Evolutionary conservation across 2,888 invertebrate genomes (phyloP), one percentile per base, ranked within the genome.

Genomic region (Diaperis boleti): DNA sequence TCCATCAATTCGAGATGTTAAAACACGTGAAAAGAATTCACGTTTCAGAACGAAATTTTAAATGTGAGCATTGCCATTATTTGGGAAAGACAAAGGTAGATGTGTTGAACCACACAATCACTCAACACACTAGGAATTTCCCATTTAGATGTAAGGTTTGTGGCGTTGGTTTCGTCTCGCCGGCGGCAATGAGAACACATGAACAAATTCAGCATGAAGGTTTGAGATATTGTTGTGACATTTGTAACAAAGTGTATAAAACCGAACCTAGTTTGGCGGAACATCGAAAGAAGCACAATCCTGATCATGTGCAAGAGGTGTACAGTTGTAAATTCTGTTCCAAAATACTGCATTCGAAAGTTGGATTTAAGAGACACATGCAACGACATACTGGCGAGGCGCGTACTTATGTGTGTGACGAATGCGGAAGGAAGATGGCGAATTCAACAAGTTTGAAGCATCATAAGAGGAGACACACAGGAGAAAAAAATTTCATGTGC

Each of bases 61-160:
- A n/a, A n/a, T n/a, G n/a, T n/a, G n/a, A n/a, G n/a, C n/a, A n/a
- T n/a, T n/a, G n/a, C n/a, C n/a, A n/a, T n/a, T n/a, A n/a, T n/a
- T n/a, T n/a, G n/a, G n/a, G n/a, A n/a, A n/a, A n/a, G n/a, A n/a
- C n/a, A n/a, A n/a, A n/a, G n/a, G n/a, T n/a, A n/a, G n/a, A n/a
- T n/a, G n/a, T n/a, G n/a, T n/a, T n/a, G 69, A 29, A 56, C 61
- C 26, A 72, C 65, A 57, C 44, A 33, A 10, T 68, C 59, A 31
- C 14, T 47, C 6, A 57, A 88, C 69, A 76, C 82, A 0, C 77
- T 82, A 0, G 78, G 85, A 7, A 88, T 87, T 71, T 82, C 83
- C 0, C 82, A 83, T 78, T 72, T 49, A 72, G 73, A 18, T 72
- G 80, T 62, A 67, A 67, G 4, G 37, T 69, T 10, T 76, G 76